A percentile compares a stretch with the other conserved stretches of the same genome.
These are phyloP conservation scores for Schlechtendalia chinensis DNA, from an alignment of 1,140 invertebrate species.

Conservation along the genomic window DNA sequence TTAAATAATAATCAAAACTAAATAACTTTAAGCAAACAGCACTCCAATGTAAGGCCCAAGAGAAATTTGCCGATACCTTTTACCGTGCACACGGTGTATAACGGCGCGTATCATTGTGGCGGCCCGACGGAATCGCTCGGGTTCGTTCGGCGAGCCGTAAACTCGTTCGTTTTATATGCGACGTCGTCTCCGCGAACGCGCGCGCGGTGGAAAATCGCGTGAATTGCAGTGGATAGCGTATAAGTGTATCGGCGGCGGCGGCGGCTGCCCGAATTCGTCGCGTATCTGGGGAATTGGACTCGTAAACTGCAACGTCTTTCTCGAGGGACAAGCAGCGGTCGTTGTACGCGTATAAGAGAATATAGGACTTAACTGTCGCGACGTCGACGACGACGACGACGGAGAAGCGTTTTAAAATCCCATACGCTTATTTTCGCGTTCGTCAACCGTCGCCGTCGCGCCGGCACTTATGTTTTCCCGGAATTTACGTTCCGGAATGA, in stretches of 20 bases:
- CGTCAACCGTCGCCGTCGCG: too few species aligned
- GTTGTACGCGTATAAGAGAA: not conserved
- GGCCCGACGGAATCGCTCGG: too few species aligned
- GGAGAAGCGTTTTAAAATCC: slow-evolving; percentile 30
- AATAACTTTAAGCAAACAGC: too few species aligned
- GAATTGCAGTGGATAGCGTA: not conserved
- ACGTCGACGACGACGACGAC: slow-evolving; percentile 7
- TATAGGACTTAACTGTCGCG: not conserved
- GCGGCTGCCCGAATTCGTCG: not conserved
- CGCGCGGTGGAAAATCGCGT: too few species aligned
- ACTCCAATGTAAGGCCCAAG: too few species aligned
- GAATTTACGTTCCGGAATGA: not conserved
- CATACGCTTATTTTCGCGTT: not conserved
- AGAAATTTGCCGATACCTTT: too few species aligned
- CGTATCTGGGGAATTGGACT: slow-evolving; percentile 32
- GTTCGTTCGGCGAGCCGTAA: too few species aligned
- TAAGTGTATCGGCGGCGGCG: not conserved
- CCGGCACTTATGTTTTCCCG: not conserved
- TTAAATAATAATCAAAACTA: too few species aligned
- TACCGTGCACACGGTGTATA: too few species aligned
- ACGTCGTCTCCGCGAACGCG: too few species aligned
- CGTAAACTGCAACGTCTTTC: slow-evolving; percentile 22
- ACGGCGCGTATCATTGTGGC: too few species aligned
- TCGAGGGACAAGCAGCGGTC: not conserved
- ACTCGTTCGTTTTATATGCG: too few species aligned